These are phyloP conservation scores for Megaceryle alcyon DNA, from an alignment of 2,797 vertebrate species.

Conservation along the genomic window DNA sequence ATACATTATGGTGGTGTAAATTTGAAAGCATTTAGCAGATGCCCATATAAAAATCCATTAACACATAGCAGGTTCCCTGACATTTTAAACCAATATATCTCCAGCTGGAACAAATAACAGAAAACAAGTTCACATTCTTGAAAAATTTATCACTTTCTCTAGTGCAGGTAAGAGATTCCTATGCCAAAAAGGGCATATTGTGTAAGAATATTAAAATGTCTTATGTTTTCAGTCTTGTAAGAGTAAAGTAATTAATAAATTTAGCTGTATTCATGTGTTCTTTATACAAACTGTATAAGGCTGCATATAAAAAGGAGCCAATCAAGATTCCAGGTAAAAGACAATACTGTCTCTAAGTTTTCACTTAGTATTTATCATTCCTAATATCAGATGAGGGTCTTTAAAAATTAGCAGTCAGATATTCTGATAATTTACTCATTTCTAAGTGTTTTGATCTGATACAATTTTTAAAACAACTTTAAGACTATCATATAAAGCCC, in stretches of 20 bases:
- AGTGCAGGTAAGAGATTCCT: neutral
- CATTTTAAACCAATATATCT: conserved; percentile 41
- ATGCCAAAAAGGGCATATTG: neutral
- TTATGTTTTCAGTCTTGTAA: neutral
- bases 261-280: neutral
- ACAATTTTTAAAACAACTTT: neutral
- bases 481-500: conserved; percentile 10
- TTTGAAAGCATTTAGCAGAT: conserved; percentile 60
- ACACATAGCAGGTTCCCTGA: conserved; percentile 8
- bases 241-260: neutral
- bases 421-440: neutral
- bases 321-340: neutral
- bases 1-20: neutral
- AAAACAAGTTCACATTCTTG: neutral
- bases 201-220: neutral
- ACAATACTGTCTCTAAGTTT: neutral
- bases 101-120: conserved; percentile 17
- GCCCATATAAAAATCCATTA: conserved; percentile 12
- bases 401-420: neutral
- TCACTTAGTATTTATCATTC: neutral
- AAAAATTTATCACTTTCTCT: neutral
- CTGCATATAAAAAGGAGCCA: neutral
- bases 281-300: neutral
- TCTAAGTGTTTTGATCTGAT: neutral
- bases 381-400: neutral